A percentile compares a stretch with the other conserved stretches of the same genome.
Evolutionary conservation across 2,888 invertebrate species (phyloP).

Genomic region (Elegia similella): DNA sequence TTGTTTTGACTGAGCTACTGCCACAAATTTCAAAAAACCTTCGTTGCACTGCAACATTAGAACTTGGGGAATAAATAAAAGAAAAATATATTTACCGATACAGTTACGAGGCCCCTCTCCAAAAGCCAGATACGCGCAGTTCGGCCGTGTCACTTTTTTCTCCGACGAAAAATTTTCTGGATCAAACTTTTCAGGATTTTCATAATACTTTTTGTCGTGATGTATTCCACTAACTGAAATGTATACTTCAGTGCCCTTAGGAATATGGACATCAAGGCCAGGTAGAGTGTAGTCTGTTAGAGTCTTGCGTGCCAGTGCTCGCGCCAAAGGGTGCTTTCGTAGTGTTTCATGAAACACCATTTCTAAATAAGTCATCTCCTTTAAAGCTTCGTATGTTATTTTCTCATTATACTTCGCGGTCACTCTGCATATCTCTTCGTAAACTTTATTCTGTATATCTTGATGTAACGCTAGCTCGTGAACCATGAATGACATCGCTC

Average conservation of each 20-base stretch:
- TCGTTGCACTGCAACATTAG: too few relatives aligned
- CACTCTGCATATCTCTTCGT: slow-evolving; percentile 29
- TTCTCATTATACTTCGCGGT: background rate
- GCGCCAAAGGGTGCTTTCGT: slow-evolving; percentile 31
- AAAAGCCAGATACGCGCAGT: slow-evolving; percentile 26
- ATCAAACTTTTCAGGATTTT: slow-evolving; percentile 23
- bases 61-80: too few relatives aligned
- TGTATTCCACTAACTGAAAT: slow-evolving; percentile 12
- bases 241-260: background rate
- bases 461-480: slow-evolving; percentile 28
- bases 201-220: slow-evolving; percentile 23
- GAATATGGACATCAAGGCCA: background rate
- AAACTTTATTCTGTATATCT: slow-evolving; percentile 23
- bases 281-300: background rate
- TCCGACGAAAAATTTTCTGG: slow-evolving; percentile 27
- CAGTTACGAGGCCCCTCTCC: slow-evolving; percentile 26
- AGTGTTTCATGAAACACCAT: slow-evolving; percentile 40
- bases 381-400: slow-evolving; percentile 21
- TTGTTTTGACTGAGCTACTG: too few relatives aligned
- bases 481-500: slow-evolving; percentile 37
- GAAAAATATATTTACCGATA: slow-evolving; percentile 24
- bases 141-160: slow-evolving; percentile 21
- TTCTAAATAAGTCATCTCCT: slow-evolving; percentile 46
- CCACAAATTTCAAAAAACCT: too few relatives aligned
- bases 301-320: background rate